Percentiles rank a stretch among this genome's conserved stretches.
phyloP scores from a whole-genome alignment of 2,113 vertebrate species.

The Gallinago media region DNA sequence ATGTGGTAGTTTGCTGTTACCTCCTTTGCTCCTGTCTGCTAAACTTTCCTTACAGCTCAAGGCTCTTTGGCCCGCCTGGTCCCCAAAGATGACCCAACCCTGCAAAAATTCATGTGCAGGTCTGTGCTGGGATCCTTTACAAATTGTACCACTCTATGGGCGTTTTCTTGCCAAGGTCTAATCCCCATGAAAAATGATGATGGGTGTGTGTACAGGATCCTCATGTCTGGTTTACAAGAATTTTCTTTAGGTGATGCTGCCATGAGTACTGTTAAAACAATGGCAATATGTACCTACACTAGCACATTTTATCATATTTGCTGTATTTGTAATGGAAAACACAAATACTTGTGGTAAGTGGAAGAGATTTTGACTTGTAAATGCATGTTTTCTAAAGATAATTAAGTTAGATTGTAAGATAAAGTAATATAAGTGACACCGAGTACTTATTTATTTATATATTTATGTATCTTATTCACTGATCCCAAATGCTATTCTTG shows the following conservation, averaged over 20 bases:
- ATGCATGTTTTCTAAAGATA: neutral
- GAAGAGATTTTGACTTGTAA: neutral
- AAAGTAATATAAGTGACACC: neutral
- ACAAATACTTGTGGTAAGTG: neutral
- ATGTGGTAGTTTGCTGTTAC: fast-evolving
- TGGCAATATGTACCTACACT: neutral
- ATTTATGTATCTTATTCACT: neutral
- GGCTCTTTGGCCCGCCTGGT: too few species aligned
- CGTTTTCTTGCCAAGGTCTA: neutral
- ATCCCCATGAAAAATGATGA: fast-evolving
- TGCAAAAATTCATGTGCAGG: neutral
- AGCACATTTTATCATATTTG: neutral
- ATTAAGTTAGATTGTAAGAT: neutral
- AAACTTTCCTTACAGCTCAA: too few species aligned
- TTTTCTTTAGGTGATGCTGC: neutral
- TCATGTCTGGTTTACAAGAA: neutral
- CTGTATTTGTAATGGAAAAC: neutral
- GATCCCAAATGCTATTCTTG: neutral
- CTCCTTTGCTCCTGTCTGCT: neutral
- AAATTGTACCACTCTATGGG: neutral
- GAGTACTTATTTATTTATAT: neutral
- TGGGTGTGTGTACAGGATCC: neutral
- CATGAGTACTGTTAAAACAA: neutral
- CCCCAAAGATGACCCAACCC: neutral
- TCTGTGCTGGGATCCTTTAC: neutral